Percentiles rank a stretch among this genome's conserved stretches.
Evolutionary conservation across 2,113 vertebrate species (phyloP).

Genomic region (Ancistrus triradiatus): DNA sequence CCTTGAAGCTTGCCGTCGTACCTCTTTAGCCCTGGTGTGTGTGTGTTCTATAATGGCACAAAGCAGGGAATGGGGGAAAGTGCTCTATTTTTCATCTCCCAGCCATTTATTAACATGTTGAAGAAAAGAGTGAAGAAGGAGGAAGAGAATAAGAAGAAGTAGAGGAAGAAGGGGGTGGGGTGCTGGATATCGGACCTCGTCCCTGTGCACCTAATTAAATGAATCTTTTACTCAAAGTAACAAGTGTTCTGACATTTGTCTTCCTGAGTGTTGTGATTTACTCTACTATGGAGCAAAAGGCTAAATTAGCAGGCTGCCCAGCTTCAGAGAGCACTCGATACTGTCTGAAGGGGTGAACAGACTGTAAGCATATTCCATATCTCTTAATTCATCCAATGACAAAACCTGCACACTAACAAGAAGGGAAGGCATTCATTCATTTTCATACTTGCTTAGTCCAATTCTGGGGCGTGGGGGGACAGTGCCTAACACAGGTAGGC

Average conservation of each 20-base stretch:
- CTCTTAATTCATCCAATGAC: background rate
- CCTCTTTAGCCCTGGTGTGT: conserved; percentile 73
- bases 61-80: conserved; percentile 66
- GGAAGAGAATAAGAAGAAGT: conserved; percentile 57
- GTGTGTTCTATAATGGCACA: conserved; percentile 75
- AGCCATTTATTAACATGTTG: conserved; percentile 75
- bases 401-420: conserved; percentile 8
- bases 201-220: conserved; percentile 81
- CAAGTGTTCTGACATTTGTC: conserved; percentile 79
- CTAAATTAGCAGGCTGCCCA: conserved; percentile 71
- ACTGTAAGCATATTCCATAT: background rate
- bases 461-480: no score
- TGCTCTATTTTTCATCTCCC: conserved; percentile 74
- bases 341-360: conserved; percentile 52
- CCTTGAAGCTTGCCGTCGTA: conserved; percentile 72
- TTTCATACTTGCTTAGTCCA: no score
- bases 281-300: conserved; percentile 71
- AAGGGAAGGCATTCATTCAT: no score
- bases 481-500: no score
- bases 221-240: conserved; percentile 74
- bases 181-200: conserved; percentile 70
- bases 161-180: conserved; percentile 40
- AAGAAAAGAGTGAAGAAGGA: conserved; percentile 55
- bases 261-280: conserved; percentile 74
- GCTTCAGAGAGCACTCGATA: conserved; percentile 66